Conservation (phyloP, 2,113 vertebrate species). For the Pollachius pollachius region DNA sequence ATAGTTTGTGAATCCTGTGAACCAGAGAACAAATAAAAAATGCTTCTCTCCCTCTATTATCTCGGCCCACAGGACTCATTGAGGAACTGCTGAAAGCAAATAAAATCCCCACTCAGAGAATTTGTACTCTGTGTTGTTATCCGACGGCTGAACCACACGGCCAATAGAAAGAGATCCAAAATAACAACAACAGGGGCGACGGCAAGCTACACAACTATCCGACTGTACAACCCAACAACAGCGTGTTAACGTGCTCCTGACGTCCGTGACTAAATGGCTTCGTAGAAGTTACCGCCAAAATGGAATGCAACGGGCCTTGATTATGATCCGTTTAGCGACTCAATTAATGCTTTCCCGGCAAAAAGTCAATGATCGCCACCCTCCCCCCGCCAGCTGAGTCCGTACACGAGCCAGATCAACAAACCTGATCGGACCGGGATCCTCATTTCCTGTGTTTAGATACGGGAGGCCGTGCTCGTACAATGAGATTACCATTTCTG, state of each 20-base stretch:
- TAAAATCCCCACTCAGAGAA: constrained; percentile 55
- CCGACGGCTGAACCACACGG: constrained; percentile 47
- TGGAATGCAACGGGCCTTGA: constrained; percentile 11
- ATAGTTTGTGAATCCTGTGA: constrained; percentile 45
- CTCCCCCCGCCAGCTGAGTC: background rate
- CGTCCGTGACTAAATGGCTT: no score
- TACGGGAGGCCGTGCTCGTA: constrained; percentile 38
- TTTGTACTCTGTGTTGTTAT: constrained; percentile 44
- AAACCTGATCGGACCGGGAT: constrained; percentile 53
- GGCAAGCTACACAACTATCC: background rate
- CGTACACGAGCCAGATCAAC: constrained; percentile 39
- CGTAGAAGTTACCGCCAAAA: background rate
- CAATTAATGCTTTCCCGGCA: constrained; percentile 24
- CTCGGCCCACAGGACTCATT: constrained; percentile 46
- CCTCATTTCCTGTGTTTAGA: constrained; percentile 63
- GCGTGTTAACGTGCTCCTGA: no score
- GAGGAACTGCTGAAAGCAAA: constrained; percentile 36
- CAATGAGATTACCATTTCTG: constrained; percentile 56
- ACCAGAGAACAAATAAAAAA: constrained; percentile 22
- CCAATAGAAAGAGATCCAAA: constrained; percentile 26
- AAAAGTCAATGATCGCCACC: no score
- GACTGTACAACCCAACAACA: no score
- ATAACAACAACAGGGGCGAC: constrained; percentile 15
- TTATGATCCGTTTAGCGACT: constrained; percentile 8
- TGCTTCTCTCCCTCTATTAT: constrained; percentile 36